Base-by-base conservation (phyloP, 2,888 invertebrate genomes). In the Luperina testacea region DNA sequence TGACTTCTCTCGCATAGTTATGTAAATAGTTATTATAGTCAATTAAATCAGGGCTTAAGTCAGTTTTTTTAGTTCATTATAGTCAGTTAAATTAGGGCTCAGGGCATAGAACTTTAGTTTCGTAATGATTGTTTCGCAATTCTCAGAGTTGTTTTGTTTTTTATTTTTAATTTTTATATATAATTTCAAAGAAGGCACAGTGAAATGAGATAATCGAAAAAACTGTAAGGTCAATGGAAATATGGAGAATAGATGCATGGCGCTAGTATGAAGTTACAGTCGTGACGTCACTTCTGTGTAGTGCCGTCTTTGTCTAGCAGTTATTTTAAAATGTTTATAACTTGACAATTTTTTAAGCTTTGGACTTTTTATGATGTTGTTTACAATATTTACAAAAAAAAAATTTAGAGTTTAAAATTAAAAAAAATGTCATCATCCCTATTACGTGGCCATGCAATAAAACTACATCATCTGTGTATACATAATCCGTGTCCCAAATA, bases 401-500 rank as follows among this genome's bases (percentile, higher is more conserved):
- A 11, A n/a, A 11, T 57, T 11, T 24, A 11, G 24, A n/a, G 57
- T 57, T 24, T 53, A 7, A 8, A 53, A 53, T 20, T 20, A 53
- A 20, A 53, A 53, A 20, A 8, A 20, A 8, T 20, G 51, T 0
- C 24, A 57, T 57, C 24, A 57, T n/a, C 24, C 57, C 4, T 57
- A 57, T 9, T 57, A 57, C 4, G 57, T 3, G 24, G 24, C 57
- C 24, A 9, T 24, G 24, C 24, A 24, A 11, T 57, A 24, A 4
- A 24, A 27, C 80, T 59, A 83, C 70, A 64, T 80, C 72, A 76
- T 68, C 42, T 42, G 59, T 0, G n/a, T 45, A 72, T 8, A 53
- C 20, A 27, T 51, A 48, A 53, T 70, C 75, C 24, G 27, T 72
- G 65, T 63, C n/a, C 67, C 38, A 74, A 64, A 63, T 77, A 84